Evolutionary conservation across 2,888 invertebrate genomes (phyloP).

Genomic region (Miltochrista miniata): DNA sequence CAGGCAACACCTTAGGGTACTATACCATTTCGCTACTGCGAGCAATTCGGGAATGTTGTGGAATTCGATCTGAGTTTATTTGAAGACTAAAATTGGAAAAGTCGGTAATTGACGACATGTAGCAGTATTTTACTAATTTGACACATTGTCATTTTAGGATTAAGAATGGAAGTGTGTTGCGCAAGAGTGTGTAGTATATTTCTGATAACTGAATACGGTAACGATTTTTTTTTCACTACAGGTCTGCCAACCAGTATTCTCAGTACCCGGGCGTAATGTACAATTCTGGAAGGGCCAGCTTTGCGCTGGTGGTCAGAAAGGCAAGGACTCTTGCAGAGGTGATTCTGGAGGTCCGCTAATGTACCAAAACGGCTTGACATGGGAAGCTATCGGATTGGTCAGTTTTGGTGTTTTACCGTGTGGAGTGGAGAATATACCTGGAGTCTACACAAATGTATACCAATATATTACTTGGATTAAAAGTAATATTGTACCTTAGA

Average conservation of each 20-base stretch:
- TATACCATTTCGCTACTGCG: too few species aligned
- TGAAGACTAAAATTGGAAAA: too few species aligned
- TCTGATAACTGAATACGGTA: too few species aligned
- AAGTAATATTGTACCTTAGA: conserved; percentile 27
- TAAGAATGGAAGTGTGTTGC: too few species aligned
- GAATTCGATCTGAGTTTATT: too few species aligned
- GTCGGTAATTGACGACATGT: too few species aligned
- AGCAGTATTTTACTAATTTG: too few species aligned
- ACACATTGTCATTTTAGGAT: too few species aligned
- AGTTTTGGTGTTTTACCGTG: conserved; percentile 86
- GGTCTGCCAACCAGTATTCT: conserved; percentile 37
- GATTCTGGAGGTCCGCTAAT: conserved; percentile 87
- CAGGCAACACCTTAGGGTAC: too few species aligned
- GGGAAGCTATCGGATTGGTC: conserved; percentile 79
- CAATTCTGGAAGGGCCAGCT: conserved; percentile 52
- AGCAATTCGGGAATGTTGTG: too few species aligned
- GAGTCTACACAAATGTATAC: conserved; percentile 85
- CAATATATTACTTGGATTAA: conserved; percentile 84
- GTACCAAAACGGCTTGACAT: conserved; percentile 47
- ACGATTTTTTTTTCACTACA: conserved; percentile 18
- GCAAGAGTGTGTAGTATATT: too few species aligned
- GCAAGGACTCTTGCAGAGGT: conserved; percentile 84
- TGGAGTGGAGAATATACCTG: conserved; percentile 82
- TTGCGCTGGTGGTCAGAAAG: conserved; percentile 83
- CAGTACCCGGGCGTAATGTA: background rate